A percentile compares a stretch with the other conserved stretches of the same genome.
Evolutionary conservation across 2,888 invertebrate species (phyloP).

Genomic region (Tethea ocularis): DNA sequence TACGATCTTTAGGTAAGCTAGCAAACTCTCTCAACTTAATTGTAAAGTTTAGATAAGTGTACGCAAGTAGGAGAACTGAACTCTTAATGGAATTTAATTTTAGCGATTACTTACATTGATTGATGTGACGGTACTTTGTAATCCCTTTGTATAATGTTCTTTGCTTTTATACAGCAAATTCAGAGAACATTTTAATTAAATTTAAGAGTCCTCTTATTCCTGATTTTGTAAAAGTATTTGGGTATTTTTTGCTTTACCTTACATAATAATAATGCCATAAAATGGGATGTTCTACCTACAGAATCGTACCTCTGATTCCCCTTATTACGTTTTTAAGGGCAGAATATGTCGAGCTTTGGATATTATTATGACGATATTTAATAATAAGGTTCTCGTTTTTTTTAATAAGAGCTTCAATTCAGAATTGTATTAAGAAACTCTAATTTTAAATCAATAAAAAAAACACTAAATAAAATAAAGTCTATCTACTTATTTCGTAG

Average conservation of each 20-base stretch:
- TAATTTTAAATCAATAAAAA: no score
- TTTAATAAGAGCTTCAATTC: neutral
- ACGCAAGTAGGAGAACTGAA: conserved; percentile 13
- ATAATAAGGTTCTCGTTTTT: neutral
- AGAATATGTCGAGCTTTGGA: neutral
- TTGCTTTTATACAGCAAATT: conserved; percentile 16
- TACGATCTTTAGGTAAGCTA: no score
- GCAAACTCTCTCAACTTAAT: conserved; percentile 22
- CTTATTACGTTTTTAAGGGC: conserved; percentile 2
- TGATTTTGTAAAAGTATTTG: conserved; percentile 10
- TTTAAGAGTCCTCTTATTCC: conserved; percentile 14
- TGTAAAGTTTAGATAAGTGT: conserved; percentile 27
- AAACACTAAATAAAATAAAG: no score
- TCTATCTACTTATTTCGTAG: no score
- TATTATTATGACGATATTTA: neutral
- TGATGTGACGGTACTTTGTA: conserved; percentile 42
- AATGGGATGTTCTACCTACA: conserved; percentile 3
- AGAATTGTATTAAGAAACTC: no score
- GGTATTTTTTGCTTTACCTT: conserved; percentile 8
- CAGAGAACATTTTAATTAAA: conserved; percentile 17
- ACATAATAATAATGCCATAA: conserved; percentile 9
- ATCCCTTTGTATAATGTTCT: conserved; percentile 27
- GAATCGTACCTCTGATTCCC: neutral
- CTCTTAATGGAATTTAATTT: conserved; percentile 40
- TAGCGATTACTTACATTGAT: conserved; percentile 51